Evolutionary conservation across 2,113 vertebrate genomes (phyloP), one percentile per base, ranked within the genome.

Genomic region (Ariopsis seemanni): DNA sequence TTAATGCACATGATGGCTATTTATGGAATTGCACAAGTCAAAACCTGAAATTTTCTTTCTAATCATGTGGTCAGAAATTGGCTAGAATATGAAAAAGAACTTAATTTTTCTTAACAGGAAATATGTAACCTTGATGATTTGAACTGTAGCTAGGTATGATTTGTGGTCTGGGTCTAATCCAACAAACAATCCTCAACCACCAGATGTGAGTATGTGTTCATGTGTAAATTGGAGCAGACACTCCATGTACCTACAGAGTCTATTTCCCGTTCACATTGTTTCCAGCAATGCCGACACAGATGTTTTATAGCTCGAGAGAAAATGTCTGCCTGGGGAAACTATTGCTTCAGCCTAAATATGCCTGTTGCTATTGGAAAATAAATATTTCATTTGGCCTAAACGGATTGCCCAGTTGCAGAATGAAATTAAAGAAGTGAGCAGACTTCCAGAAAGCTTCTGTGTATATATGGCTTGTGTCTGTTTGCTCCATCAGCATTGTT

Each of bases 321-420:
- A 90, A 92, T 85, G 48, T 74, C 86, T 84, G 72, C 80, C 84
- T 34, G n/a, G 30, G 74, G 85, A 90, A 91, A 90, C 87, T 90
- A 88, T 93, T 89, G 88, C 91, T 60, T 90, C 60, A 85, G 88
- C 90, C 90, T 90, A 90, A 89, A 91, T 89, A 89, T 88, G 84
- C 60, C 85, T 88, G 79, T 86, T 87, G 88, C 81, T 83, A 87
- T 90, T 91, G 83, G 90, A 91, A 91, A 91, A 91, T 88, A 91
- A 91, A 92, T 92, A 91, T 92, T 92, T 86, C 48, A 91, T 89
- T 91, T 91, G 92, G 92, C 89, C 80, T 88, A 87, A 91, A 58
- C 67, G 71, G 83, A 79, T 87, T 82, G 85, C 77, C 83, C 75
- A 58, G 78, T 89, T 87, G 82, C 90, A 82, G 87, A 88, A 86